A percentile compares a stretch with the other conserved stretches of the same genome.
Conservation (phyloP, 2,888 invertebrate genomes). For the Latheticus oryzae region DNA sequence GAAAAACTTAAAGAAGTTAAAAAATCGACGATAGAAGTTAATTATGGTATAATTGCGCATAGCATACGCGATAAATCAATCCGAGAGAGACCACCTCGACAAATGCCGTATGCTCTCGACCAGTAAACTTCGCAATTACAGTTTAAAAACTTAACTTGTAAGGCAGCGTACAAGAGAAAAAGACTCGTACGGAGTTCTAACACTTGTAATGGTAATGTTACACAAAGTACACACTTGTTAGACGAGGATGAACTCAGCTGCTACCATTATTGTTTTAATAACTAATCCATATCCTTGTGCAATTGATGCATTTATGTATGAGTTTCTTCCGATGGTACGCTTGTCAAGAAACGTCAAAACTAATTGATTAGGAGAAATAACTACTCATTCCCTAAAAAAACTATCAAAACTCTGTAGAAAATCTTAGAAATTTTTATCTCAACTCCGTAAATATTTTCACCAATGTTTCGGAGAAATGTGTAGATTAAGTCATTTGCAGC, state of each 20-base stretch:
- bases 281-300: slow-evolving; percentile 26
- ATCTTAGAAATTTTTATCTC: slow-evolving; percentile 17
- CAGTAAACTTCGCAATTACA: slow-evolving; percentile 35
- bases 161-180: slow-evolving; percentile 42
- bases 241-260: slow-evolving; percentile 12
- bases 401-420: slow-evolving; percentile 5
- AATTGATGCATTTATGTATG: slow-evolving; percentile 37
- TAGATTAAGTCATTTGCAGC: slow-evolving; percentile 60
- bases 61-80: slow-evolving; percentile 52
- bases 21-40: slow-evolving; percentile 42
- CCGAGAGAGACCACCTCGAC: slow-evolving; percentile 49
- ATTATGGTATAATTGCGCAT: slow-evolving; percentile 52
- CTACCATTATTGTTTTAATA: slow-evolving; percentile 39
- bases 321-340: slow-evolving; percentile 20
- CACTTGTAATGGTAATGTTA: slow-evolving; percentile 46
- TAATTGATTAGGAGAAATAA: slow-evolving; percentile 23
- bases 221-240: slow-evolving; percentile 36
- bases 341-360: slow-evolving; percentile 31
- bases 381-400: slow-evolving; percentile 9
- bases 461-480: slow-evolving; percentile 54
- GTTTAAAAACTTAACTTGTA: slow-evolving; percentile 44
- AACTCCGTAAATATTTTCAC: neutral
- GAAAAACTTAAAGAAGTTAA: slow-evolving; percentile 8
- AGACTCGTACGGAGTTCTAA: slow-evolving; percentile 45
- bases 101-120: slow-evolving; percentile 41